These are phyloP conservation scores for Cerastis leucographa DNA, from an alignment of 2,888 invertebrate species.

Conservation along the genomic window DNA sequence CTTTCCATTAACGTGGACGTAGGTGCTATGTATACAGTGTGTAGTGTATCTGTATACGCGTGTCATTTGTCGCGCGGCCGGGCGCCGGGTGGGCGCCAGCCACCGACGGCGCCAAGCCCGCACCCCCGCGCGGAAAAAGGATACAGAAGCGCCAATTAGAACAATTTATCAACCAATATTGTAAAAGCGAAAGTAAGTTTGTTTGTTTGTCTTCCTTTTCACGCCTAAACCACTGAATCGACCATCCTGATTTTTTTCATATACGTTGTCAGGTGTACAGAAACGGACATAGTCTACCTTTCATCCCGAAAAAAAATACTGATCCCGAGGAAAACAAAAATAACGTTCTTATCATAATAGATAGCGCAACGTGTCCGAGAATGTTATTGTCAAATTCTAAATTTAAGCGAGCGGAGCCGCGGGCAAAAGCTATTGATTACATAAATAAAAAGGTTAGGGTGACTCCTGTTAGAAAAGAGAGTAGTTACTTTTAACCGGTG, in stretches of 20 bases:
- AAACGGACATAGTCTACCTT: too few relatives aligned
- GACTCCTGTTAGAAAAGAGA: not conserved
- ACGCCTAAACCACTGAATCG: too few relatives aligned
- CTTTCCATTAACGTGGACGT: conserved; percentile 49
- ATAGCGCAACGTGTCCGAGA: too few relatives aligned
- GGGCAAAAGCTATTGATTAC: not conserved
- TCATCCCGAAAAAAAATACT: too few relatives aligned
- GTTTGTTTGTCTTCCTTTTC: too few relatives aligned
- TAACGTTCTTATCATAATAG: too few relatives aligned
- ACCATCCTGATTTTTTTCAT: too few relatives aligned
- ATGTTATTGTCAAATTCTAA: too few relatives aligned
- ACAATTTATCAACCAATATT: not conserved
- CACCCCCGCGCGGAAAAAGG: conserved; percentile 38
- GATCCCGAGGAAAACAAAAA: too few relatives aligned
- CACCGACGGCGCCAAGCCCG: conserved; percentile 64
- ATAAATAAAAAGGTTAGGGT: not conserved
- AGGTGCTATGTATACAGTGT: conserved; percentile 36
- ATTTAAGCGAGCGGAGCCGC: too few relatives aligned
- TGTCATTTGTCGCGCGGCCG: conserved; percentile 71
- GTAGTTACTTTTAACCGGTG: not conserved
- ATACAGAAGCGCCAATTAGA: conserved; percentile 50
- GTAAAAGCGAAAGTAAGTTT: too few relatives aligned
- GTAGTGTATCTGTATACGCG: conserved; percentile 39
- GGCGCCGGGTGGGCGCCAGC: conserved; percentile 74
- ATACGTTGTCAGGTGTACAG: too few relatives aligned